Percentiles rank a stretch among this genome's conserved stretches.
Evolutionary conservation across 2,888 invertebrate genomes (phyloP).

Genomic region (Thymelicus lineola): DNA sequence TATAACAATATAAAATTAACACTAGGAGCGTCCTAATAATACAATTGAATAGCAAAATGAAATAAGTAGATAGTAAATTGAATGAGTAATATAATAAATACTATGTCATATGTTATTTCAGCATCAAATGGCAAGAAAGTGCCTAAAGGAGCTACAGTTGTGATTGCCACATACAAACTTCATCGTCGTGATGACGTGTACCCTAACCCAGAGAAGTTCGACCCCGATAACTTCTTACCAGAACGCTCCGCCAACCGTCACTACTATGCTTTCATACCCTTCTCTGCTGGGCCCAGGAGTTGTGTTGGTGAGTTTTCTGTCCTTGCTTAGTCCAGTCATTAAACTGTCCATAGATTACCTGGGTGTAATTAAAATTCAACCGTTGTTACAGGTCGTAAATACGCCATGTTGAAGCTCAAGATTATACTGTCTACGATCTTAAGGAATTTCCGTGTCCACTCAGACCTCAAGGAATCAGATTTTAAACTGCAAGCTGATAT

Average conservation of each 20-base stretch:
- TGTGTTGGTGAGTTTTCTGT: slow-evolving; percentile 87
- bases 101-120: slow-evolving; percentile 47
- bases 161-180: slow-evolving; percentile 87
- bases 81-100: too few relatives aligned
- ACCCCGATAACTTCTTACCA: slow-evolving; percentile 94
- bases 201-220: slow-evolving; percentile 90
- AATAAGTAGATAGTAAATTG: too few relatives aligned
- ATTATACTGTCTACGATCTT: slow-evolving; percentile 91
- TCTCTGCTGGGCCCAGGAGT: slow-evolving; percentile 93
- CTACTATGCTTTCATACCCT: slow-evolving; percentile 92
- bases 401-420: slow-evolving; percentile 92
- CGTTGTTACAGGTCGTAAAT: slow-evolving; percentile 88
- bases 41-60: too few relatives aligned
- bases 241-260: slow-evolving; percentile 91
- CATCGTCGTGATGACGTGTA: slow-evolving; percentile 90
- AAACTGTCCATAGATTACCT: slow-evolving; percentile 11
- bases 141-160: slow-evolving; percentile 89
- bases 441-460: slow-evolving; percentile 89
- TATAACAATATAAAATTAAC: neutral
- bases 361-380: slow-evolving; percentile 15
- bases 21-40: too few relatives aligned
- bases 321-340: neutral
- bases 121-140: slow-evolving; percentile 87
- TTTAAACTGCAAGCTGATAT: slow-evolving; percentile 91
- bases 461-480: slow-evolving; percentile 88